phyloP scores from a whole-genome alignment of 2,888 invertebrate species.

The Strigamia crassipes region DNA sequence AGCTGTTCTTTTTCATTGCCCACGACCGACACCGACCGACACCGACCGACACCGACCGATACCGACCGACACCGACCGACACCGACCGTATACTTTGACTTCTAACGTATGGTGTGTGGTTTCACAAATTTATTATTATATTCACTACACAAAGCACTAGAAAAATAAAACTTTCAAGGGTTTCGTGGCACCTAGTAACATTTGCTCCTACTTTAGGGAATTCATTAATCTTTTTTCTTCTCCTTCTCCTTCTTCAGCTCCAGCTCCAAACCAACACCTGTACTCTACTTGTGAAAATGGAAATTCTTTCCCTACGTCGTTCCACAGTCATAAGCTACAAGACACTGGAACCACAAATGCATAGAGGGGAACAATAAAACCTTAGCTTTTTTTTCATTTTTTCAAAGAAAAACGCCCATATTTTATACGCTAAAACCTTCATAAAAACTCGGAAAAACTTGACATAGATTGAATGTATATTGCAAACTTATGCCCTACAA shows the following conservation, averaged over 20 bases:
- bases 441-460: not conserved
- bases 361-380: conserved; percentile 15
- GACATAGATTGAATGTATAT: conserved; percentile 22
- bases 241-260: not conserved
- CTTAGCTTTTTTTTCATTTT: not conserved
- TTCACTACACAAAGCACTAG: conserved; percentile 8
- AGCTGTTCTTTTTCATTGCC: not conserved
- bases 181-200: not conserved
- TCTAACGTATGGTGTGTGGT: not conserved
- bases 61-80: no score
- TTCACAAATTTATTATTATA: conserved; percentile 18
- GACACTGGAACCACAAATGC: not conserved
- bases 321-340: conserved; percentile 27
- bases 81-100: no score
- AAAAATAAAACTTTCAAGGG: conserved; percentile 17
- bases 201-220: conserved; percentile 17
- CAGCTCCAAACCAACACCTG: conserved; percentile 25
- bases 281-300: conserved; percentile 31
- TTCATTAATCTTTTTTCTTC: conserved; percentile 16
- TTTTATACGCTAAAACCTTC: not conserved
- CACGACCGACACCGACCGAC: no score
- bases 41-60: no score
- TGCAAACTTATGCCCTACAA: not conserved
- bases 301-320: conserved; percentile 18
- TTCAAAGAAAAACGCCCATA: not conserved